Percentiles rank a stretch among this genome's conserved stretches.
Evolutionary conservation across 1,140 invertebrate species (phyloP).

Genomic region (Brachionus plicatilis): DNA sequence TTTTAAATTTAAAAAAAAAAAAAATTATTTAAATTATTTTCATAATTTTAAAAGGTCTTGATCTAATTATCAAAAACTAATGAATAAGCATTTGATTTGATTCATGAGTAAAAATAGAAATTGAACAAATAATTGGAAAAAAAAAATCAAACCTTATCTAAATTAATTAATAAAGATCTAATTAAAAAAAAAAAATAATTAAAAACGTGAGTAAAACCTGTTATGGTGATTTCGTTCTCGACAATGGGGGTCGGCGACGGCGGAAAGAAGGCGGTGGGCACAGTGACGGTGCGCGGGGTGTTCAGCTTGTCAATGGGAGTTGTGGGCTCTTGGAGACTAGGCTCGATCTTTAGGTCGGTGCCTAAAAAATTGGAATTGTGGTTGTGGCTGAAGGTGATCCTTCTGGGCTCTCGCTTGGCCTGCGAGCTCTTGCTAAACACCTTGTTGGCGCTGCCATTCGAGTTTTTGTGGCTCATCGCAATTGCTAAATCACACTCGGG

Average conservation of each 20-base stretch:
- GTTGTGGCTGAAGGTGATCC: neutral
- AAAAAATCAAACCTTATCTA: neutral
- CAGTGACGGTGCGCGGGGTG: slow-evolving; percentile 25
- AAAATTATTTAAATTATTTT: neutral
- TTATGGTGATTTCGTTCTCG: neutral
- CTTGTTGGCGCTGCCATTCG: neutral
- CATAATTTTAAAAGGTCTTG: neutral
- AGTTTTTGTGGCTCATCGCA: slow-evolving; percentile 26
- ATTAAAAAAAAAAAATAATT: neutral
- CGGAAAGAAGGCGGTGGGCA: slow-evolving; percentile 32
- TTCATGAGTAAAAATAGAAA: neutral
- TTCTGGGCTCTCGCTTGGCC: neutral
- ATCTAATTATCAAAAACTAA: neutral
- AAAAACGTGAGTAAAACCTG: neutral
- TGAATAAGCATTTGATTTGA: neutral
- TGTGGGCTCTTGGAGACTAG: slow-evolving; percentile 1
- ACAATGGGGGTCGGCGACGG: slow-evolving; percentile 27
- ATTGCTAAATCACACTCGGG: neutral
- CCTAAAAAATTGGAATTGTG: neutral
- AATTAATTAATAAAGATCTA: neutral
- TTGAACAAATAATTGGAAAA: neutral
- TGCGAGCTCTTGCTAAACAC: neutral
- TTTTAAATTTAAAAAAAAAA: neutral
- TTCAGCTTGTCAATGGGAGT: slow-evolving; percentile 36
- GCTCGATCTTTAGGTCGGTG: neutral